Percentiles rank a stretch among this genome's conserved stretches.
Evolutionary conservation across 2,888 invertebrate genomes (phyloP).

Genomic region (Matsumyia berberina): DNA sequence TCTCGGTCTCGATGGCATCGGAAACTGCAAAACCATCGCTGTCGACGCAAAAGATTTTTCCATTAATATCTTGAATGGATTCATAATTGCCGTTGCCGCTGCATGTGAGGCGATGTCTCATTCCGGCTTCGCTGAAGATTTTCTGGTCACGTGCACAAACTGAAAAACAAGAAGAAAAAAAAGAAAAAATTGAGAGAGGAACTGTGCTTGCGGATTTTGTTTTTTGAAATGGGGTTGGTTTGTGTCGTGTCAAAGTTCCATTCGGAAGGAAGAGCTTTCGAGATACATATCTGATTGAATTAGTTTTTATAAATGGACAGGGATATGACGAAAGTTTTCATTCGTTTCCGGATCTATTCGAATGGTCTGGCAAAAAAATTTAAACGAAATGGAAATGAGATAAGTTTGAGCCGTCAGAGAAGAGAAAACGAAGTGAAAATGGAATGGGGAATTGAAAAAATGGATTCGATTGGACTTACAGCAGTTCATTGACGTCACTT

Average conservation of each 20-base stretch:
- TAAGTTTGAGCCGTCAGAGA: too few relatives aligned
- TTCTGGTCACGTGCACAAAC: conserved; percentile 88
- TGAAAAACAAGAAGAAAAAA: conserved; percentile 77
- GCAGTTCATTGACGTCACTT: conserved; percentile 84
- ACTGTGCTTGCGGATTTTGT: not conserved
- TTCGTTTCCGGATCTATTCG: not conserved
- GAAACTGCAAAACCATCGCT: conserved; percentile 86
- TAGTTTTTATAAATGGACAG: not conserved
- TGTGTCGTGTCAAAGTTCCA: not conserved
- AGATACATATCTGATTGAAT: not conserved
- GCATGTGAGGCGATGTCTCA: conserved; percentile 85
- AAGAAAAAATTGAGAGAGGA: not conserved
- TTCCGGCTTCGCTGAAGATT: conserved; percentile 85
- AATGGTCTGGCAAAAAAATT: too few relatives aligned
- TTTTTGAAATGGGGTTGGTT: not conserved
- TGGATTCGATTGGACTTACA: conserved; percentile 85
- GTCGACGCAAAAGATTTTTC: conserved; percentile 87
- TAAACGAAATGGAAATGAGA: too few relatives aligned
- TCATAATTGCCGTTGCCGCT: conserved; percentile 86
- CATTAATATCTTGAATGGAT: conserved; percentile 85
- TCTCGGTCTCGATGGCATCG: conserved; percentile 64
- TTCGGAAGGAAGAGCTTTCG: not conserved
- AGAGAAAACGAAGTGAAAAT: too few relatives aligned
- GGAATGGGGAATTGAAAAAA: too few relatives aligned
- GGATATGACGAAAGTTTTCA: not conserved